Evolutionary conservation across 1,140 invertebrate species (phyloP).

Genomic region (Lysiphlebus fabarum): DNA sequence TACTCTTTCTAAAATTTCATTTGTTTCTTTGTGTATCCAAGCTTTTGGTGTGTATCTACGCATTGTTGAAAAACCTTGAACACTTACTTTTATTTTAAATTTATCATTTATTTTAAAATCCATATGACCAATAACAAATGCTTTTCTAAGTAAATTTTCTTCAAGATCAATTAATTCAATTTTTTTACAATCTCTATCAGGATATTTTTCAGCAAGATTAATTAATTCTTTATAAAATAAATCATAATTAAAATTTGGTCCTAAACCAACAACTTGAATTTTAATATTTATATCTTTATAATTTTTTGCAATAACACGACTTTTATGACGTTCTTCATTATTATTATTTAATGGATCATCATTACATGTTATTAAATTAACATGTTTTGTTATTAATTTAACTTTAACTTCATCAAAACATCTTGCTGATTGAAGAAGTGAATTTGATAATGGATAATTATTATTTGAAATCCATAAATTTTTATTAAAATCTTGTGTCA

Average conservation of each 20-base stretch:
- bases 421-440: slow-evolving; percentile 27
- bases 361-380: slow-evolving; percentile 34
- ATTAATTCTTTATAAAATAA: slow-evolving; percentile 38
- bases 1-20: slow-evolving; percentile 27
- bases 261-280: slow-evolving; percentile 30
- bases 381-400: slow-evolving; percentile 24
- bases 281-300: slow-evolving; percentile 26
- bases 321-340: slow-evolving; percentile 26
- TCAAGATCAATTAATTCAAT: slow-evolving; percentile 30
- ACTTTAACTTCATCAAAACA: slow-evolving; percentile 25
- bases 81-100: slow-evolving; percentile 24
- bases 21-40: slow-evolving; percentile 28
- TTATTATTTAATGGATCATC: slow-evolving; percentile 26
- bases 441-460: slow-evolving; percentile 30
- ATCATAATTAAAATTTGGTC: slow-evolving; percentile 27
- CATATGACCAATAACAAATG: slow-evolving; percentile 20
- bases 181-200: slow-evolving; percentile 23
- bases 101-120: slow-evolving; percentile 26
- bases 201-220: slow-evolving; percentile 26
- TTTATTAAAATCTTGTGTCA: not conserved
- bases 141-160: slow-evolving; percentile 30
- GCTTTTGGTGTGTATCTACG: not conserved
- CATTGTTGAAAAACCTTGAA: slow-evolving; percentile 24
- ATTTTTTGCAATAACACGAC: slow-evolving; percentile 20
- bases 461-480: not conserved